Conservation (phyloP, 2,888 invertebrate species). For the Enchytraeus crypticus region DNA sequence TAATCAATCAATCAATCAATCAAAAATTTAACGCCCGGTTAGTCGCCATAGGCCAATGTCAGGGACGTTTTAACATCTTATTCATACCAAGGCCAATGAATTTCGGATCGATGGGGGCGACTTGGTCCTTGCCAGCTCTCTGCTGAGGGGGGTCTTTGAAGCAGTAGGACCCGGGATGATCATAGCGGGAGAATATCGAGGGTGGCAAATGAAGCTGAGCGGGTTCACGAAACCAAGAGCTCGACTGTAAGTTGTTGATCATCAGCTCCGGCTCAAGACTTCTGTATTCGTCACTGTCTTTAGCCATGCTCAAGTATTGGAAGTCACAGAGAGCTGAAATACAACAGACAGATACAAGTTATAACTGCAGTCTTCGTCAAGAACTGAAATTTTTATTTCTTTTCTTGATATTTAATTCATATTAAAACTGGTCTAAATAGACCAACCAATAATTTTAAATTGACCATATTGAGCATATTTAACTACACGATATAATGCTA, state of each 20-base stretch:
- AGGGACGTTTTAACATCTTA: no score
- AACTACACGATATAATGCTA: no score
- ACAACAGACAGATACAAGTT: neutral
- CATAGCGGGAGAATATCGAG: constrained; percentile 67
- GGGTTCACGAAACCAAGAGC: constrained; percentile 55
- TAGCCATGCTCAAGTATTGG: constrained; percentile 71
- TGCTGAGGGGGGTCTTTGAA: constrained; percentile 35
- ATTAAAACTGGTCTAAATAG: no score
- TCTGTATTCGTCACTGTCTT: constrained; percentile 18
- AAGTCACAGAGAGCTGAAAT: constrained; percentile 77
- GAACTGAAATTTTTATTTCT: neutral
- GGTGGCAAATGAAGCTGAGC: constrained; percentile 67
- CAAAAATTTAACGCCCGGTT: no score
- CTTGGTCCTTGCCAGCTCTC: constrained; percentile 25
- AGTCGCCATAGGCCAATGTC: no score
- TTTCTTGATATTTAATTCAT: no score
- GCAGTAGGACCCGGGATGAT: constrained; percentile 52
- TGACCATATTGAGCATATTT: no score
- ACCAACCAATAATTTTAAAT: no score
- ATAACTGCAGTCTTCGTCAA: neutral
- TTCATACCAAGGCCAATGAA: constrained; percentile 36
- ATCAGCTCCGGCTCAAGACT: constrained; percentile 32
- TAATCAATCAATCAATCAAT: no score
- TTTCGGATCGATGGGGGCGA: constrained; percentile 22
- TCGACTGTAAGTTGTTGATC: constrained; percentile 27